A percentile compares a stretch with the other conserved stretches of the same genome.
Evolutionary conservation across 2,888 invertebrate species (phyloP).

Genomic region (Heteropelma amictum): DNA sequence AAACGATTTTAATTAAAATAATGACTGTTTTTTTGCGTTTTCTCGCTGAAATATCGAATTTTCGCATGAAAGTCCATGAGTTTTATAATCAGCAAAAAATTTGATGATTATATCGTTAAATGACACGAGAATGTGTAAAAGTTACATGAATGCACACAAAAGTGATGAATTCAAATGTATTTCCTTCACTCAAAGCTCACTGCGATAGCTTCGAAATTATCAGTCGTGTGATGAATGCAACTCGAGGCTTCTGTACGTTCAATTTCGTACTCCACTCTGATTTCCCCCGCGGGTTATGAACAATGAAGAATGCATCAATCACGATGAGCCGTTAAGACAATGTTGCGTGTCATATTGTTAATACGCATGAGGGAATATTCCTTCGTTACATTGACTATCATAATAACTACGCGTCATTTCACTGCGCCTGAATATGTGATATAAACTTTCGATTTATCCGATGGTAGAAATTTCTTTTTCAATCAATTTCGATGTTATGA

Average conservation of each 20-base stretch:
- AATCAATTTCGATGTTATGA: neutral
- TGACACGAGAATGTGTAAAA: too few species aligned
- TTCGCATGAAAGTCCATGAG: too few species aligned
- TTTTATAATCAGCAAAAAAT: too few species aligned
- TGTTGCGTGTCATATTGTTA: slow-evolving; percentile 30
- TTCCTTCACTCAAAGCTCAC: neutral
- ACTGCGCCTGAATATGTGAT: neutral
- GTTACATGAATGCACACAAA: neutral
- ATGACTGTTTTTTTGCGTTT: too few species aligned
- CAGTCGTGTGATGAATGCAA: neutral
- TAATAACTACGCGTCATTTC: neutral
- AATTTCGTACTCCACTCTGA: slow-evolving; percentile 46
- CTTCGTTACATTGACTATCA: slow-evolving; percentile 4
- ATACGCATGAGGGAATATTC: slow-evolving; percentile 16
- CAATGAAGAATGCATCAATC: slow-evolving; percentile 51
- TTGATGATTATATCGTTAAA: too few species aligned
- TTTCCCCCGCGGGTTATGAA: slow-evolving; percentile 48
- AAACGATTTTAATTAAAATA: too few species aligned
- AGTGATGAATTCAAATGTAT: neutral
- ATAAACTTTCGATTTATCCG: neutral
- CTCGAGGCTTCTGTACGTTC: neutral
- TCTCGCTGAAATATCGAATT: too few species aligned
- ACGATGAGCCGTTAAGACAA: slow-evolving; percentile 34
- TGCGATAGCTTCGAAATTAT: slow-evolving; percentile 32
- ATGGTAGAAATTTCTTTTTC: neutral